Conservation (phyloP, 2,797 vertebrate species). For the Acanthurus tractus region DNA sequence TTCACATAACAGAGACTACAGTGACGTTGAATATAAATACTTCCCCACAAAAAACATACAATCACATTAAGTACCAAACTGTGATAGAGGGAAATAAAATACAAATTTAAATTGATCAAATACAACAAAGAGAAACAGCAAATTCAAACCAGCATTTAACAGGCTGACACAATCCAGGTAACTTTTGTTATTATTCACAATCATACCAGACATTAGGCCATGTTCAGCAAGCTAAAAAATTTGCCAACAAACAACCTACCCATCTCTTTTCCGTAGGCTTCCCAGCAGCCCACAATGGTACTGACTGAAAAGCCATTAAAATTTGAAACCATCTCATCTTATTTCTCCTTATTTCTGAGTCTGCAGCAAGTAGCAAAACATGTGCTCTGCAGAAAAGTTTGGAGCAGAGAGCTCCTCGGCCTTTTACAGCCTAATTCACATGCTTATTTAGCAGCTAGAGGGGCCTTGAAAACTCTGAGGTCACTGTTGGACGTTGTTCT, state of each 20-base stretch:
- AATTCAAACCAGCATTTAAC: conserved; percentile 36
- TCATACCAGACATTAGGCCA: conserved; percentile 10
- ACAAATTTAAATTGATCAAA: conserved; percentile 36
- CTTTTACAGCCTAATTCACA: conserved; percentile 52
- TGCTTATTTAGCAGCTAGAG: conserved; percentile 57
- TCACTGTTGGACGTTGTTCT: conserved; percentile 59
- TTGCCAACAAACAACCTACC: conserved; percentile 35
- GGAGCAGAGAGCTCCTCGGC: conserved; percentile 25
- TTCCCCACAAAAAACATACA: conserved; percentile 34
- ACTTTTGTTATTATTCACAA: conserved; percentile 29
- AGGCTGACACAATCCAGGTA: conserved; percentile 22
- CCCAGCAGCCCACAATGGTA: conserved; percentile 46
- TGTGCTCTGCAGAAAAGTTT: conserved; percentile 56
- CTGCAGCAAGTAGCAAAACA: conserved; percentile 57
- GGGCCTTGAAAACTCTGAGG: conserved; percentile 54
- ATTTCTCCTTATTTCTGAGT: conserved; percentile 8
- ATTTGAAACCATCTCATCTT: conserved; percentile 61
- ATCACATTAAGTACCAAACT: conserved; percentile 26
- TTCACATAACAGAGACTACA: conserved; percentile 14
- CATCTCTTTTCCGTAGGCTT: conserved; percentile 36
- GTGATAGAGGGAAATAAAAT: conserved; percentile 17
- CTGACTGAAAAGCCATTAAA: conserved; percentile 52
- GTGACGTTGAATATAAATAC: conserved; percentile 21
- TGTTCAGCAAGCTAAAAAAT: conserved; percentile 40
- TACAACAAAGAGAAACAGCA: conserved; percentile 29